Base-by-base conservation (phyloP, 2,797 vertebrate genomes). In the Phataginus tricuspis region DNA sequence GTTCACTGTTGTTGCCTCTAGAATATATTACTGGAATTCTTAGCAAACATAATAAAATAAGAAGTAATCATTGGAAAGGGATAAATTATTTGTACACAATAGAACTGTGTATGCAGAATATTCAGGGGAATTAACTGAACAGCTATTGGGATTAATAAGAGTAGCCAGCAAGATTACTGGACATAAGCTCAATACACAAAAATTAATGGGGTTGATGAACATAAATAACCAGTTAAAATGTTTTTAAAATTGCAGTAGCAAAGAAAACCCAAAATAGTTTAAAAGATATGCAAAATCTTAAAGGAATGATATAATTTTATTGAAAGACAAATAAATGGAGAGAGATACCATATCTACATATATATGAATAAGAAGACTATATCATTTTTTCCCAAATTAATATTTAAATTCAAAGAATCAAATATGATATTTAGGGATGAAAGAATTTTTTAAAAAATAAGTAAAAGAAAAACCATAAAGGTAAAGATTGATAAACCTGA, bases 331-430 rank as follows among this genome's bases (percentile, higher is more conserved):
- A 74, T 39, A 68, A 83, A 9, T 72, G 18, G 55, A 87, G 27
- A 90, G 68, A 68, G 15, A 64, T 9, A 42, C 42, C 7, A 45
- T 31, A n/a, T 57, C 45, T 45, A 45, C 45, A 80, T 53, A 75
- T 23, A 55, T 11, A 86, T 53, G 31, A 85, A 61, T 86, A 57
- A 5, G 29, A 83, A 85, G 39, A 92, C 25, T 92, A 39, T 77
- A 86, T 66, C 57, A 86, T 29, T 87, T 93, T 2, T 75, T 31
- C 18, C 21, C 64, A 93, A 92, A 49, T 90, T 84, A 63, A 59
- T 49, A 69, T 63, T 91, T 80, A 80, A 75, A 68, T 92, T 96
- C 27, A 85, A 95, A 90, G n/a, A 72, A 29, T 90, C 96, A 97
- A 90, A 83, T 51, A 79, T 55, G 10, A 68, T 53, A 64, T n/a